phyloP scores from a whole-genome alignment of 2,113 vertebrate genomes.

The Oreochromis tanganicae region DNA sequence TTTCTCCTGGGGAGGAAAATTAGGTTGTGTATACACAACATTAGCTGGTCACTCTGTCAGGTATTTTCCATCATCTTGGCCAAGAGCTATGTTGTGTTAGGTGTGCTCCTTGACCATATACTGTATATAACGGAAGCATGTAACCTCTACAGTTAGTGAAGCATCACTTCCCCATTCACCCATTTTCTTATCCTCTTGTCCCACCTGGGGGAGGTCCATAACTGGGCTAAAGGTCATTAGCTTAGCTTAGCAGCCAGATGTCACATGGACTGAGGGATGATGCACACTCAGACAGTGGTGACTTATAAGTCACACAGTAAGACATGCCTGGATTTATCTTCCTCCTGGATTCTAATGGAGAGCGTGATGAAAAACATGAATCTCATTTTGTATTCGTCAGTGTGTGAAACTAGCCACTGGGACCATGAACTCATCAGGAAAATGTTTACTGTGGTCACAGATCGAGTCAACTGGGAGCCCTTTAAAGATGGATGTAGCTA shows the following conservation, averaged over 20 bases:
- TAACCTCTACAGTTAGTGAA: neutral
- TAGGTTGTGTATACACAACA: accelerated
- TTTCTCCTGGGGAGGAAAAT: neutral
- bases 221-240: neutral
- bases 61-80: neutral
- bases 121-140: neutral
- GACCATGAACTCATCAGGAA: neutral
- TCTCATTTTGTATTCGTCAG: neutral
- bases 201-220: neutral
- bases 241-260: neutral
- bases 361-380: neutral
- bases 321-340: neutral
- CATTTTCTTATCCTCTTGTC: neutral
- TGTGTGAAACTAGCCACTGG: neutral
- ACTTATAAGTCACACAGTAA: neutral
- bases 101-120: neutral
- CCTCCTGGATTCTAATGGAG: neutral
- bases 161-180: neutral
- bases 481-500: neutral
- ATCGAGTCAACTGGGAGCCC: neutral
- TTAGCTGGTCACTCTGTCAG: neutral
- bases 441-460: neutral
- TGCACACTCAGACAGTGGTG: neutral
- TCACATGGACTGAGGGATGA: neutral
- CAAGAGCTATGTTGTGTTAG: neutral